Evolutionary conservation across 2,797 vertebrate genomes (phyloP).

Genomic region (Jordanella pulchra): DNA sequence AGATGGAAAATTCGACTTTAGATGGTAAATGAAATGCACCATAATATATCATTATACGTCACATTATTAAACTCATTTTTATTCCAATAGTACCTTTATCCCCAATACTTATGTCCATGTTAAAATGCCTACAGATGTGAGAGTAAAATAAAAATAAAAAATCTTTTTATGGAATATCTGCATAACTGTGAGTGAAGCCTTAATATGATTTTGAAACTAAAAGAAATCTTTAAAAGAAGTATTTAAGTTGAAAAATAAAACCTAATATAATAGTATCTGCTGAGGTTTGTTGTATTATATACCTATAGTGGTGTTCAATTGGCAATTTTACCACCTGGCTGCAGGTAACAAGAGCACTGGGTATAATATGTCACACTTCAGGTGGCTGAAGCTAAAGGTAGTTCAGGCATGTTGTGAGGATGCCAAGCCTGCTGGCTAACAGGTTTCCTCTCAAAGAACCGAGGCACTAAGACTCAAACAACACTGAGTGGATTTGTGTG

Average conservation of each 20-base stretch:
- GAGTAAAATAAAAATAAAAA: not conserved
- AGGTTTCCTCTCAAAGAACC: constrained; percentile 43
- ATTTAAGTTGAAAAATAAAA: not conserved
- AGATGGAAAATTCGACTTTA: no score
- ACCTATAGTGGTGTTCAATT: no score
- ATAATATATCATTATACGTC: no score
- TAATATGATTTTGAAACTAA: not conserved
- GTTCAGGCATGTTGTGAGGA: constrained; percentile 34
- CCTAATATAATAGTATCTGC: not conserved
- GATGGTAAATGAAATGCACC: no score
- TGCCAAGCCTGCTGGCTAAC: constrained; percentile 34
- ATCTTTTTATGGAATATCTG: not conserved
- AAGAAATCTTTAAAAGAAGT: not conserved
- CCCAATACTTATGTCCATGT: no score
- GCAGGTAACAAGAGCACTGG: constrained; percentile 4
- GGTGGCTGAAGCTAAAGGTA: no score
- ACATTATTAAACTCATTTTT: no score
- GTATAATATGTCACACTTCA: not conserved
- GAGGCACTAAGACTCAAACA: constrained; percentile 60
- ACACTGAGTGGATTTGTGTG: constrained; percentile 61
- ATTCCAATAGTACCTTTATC: no score
- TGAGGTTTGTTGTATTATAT: not conserved
- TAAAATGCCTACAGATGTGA: no score
- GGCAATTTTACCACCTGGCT: not conserved
- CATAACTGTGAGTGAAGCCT: not conserved